Conservation (phyloP, 1,140 invertebrate genomes). For the Eumeta japonica region DNA sequence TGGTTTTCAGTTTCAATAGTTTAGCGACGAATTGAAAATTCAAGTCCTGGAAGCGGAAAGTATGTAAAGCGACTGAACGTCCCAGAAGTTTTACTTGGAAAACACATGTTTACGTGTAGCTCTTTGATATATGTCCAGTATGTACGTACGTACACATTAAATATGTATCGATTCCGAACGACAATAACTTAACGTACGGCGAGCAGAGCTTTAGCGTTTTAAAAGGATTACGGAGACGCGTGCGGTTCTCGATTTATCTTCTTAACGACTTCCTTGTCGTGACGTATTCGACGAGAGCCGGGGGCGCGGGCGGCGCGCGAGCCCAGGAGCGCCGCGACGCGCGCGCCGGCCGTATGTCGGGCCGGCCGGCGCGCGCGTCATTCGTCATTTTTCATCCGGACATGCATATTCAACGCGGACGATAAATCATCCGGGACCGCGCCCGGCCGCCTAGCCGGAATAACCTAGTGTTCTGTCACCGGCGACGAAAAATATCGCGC, state of each 20-base stretch:
- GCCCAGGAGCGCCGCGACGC: not conserved
- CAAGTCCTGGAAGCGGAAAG: too few species aligned
- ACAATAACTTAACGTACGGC: too few species aligned
- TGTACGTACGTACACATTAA: too few species aligned
- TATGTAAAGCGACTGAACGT: too few species aligned
- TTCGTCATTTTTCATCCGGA: conserved; percentile 54
- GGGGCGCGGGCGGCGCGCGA: not conserved
- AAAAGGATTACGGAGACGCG: conserved; percentile 34
- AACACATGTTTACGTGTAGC: too few species aligned
- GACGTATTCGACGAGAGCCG: conserved; percentile 16
- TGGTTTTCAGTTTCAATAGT: too few species aligned
- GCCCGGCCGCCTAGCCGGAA: conserved; percentile 34
- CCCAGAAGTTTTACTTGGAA: too few species aligned
- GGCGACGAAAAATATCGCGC: conserved; percentile 41
- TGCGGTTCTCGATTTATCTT: conserved; percentile 41
- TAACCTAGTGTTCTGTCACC: conserved; percentile 42
- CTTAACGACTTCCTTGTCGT: conserved; percentile 42
- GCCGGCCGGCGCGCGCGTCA: conserved; percentile 31
- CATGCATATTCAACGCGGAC: conserved; percentile 55
- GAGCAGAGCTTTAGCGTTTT: too few species aligned
- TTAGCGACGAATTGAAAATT: too few species aligned
- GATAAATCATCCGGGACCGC: conserved; percentile 50
- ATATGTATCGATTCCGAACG: too few species aligned
- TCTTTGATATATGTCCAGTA: too few species aligned
- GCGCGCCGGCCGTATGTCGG: not conserved